These are phyloP conservation scores for Microctonus hyperodae DNA, from an alignment of 2,888 invertebrate species.

Conservation along the genomic window DNA sequence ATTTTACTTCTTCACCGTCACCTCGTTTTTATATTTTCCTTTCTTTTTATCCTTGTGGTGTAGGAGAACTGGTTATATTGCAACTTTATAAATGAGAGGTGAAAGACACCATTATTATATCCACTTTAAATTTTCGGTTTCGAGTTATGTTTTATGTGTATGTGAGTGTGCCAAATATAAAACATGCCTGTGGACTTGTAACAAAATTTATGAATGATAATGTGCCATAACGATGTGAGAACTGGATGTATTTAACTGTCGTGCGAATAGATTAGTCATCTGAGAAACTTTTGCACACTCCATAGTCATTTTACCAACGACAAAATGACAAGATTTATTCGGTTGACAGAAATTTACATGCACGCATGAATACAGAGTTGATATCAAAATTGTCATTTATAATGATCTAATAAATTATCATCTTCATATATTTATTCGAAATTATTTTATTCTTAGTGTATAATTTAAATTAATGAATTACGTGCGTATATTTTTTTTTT, in stretches of 20 bases:
- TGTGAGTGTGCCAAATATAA: background rate
- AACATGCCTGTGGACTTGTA: background rate
- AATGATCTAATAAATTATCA: background rate
- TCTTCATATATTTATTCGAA: background rate
- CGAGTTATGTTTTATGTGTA: background rate
- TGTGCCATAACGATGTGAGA: background rate
- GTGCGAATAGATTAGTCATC: conserved; percentile 8
- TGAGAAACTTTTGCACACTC: conserved; percentile 1
- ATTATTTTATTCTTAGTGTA: background rate
- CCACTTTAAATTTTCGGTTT: background rate
- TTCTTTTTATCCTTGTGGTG: background rate
- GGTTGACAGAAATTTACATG: background rate
- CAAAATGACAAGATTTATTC: background rate
- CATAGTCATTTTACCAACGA: background rate
- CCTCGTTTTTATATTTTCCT: background rate
- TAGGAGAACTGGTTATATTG: background rate
- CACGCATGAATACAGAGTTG: background rate
- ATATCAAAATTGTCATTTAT: background rate
- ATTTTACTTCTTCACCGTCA: background rate
- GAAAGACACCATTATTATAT: background rate
- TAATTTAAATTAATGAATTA: background rate
- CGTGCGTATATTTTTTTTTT: background rate
- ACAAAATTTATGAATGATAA: conserved; percentile 16
- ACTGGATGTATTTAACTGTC: background rate
- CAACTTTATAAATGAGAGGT: background rate